Conservation (phyloP, 2,888 invertebrate genomes). For the Chrysomela aeneicollis region DNA sequence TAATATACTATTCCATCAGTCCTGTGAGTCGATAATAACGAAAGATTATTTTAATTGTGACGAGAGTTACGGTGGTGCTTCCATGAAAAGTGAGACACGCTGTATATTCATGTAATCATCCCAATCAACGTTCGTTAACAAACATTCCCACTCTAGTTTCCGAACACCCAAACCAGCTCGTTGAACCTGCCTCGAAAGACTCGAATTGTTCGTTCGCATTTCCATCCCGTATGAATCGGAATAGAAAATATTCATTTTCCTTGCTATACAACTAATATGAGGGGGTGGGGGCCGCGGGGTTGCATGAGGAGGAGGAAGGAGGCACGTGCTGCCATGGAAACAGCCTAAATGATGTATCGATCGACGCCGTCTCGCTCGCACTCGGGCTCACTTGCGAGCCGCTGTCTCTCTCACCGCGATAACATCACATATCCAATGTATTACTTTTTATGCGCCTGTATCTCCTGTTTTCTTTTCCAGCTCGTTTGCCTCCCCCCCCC, state of each 20-base stretch:
- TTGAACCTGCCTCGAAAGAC: not conserved
- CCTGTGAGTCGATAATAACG: too few species aligned
- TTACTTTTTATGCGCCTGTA: slow-evolving; percentile 57
- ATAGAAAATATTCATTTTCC: slow-evolving; percentile 61
- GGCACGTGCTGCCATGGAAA: slow-evolving; percentile 64
- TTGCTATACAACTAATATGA: slow-evolving; percentile 59
- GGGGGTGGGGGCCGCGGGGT: slow-evolving; percentile 47
- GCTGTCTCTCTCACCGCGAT: slow-evolving; percentile 48
- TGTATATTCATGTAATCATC: too few species aligned
- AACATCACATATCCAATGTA: slow-evolving; percentile 64
- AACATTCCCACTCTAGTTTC: too few species aligned
- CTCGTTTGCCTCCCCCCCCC: slow-evolving; percentile 33
- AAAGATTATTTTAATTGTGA: too few species aligned
- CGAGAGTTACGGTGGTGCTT: too few species aligned
- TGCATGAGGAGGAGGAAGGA: slow-evolving; percentile 55
- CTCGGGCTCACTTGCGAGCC: slow-evolving; percentile 23
- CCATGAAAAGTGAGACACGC: too few species aligned
- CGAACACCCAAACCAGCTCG: too few species aligned
- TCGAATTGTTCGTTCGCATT: not conserved
- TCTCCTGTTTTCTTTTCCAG: slow-evolving; percentile 39
- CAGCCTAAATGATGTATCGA: slow-evolving; percentile 66
- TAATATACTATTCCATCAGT: too few species aligned
- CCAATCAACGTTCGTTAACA: too few species aligned
- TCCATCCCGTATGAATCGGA: slow-evolving; percentile 54
- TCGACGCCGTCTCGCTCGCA: slow-evolving; percentile 58